Percentiles rank a stretch among this genome's conserved stretches.
These are phyloP conservation scores for Gymnobelideus leadbeateri DNA, from an alignment of 2,113 vertebrate genomes.

Conservation along the genomic window DNA sequence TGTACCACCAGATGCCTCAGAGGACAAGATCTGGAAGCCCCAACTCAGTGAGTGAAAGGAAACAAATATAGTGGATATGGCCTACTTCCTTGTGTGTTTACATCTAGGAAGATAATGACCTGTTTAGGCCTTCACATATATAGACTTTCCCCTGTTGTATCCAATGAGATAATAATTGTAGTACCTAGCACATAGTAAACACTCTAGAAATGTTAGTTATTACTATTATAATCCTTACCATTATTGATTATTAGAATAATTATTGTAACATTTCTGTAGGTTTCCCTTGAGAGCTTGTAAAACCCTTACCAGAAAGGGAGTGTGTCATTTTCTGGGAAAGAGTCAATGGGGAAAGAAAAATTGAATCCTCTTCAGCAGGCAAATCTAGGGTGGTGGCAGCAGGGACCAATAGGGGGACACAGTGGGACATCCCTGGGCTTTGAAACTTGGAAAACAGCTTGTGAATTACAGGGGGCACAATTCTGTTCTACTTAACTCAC, in stretches of 20 bases:
- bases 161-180: neutral
- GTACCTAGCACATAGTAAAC: neutral
- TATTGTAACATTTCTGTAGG: neutral
- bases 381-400: neutral
- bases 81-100: neutral
- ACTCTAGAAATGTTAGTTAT: neutral
- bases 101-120: neutral
- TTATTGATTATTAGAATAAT: neutral
- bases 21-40: neutral
- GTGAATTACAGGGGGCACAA: neutral
- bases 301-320: neutral
- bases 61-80: neutral
- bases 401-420: neutral
- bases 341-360: neutral
- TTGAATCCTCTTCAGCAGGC: neutral
- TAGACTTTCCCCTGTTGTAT: neutral
- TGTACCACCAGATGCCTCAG: neutral
- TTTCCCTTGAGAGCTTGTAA: neutral
- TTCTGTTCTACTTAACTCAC: neutral
- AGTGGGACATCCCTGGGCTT: neutral
- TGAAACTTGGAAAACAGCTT: neutral
- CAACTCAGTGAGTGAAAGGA: neutral
- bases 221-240: neutral
- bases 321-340: neutral
- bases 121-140: neutral